These are phyloP conservation scores for Aphrophora alni DNA, from an alignment of 2,888 invertebrate genomes.

Conservation along the genomic window DNA sequence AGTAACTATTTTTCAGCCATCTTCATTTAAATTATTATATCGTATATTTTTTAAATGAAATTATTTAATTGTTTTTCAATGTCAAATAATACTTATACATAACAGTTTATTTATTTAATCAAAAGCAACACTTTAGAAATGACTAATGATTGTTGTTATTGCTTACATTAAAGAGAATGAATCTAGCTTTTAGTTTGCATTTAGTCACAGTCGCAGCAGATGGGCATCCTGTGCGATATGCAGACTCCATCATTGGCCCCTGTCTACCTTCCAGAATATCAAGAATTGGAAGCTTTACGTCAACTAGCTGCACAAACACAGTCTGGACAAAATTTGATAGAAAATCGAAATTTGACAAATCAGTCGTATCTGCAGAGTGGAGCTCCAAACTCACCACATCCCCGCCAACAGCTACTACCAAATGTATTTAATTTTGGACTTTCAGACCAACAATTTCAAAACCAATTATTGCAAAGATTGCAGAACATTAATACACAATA, in stretches of 20 bases:
- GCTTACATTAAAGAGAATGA: background rate
- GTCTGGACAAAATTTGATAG: slow-evolving; percentile 29
- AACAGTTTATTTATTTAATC: no score
- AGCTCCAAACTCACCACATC: slow-evolving; percentile 33
- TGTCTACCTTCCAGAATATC: slow-evolving; percentile 53
- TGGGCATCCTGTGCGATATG: slow-evolving; percentile 30
- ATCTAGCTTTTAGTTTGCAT: background rate
- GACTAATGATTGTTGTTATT: background rate
- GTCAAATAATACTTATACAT: no score
- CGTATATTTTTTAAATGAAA: no score
- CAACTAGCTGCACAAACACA: slow-evolving; percentile 41
- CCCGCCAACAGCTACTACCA: slow-evolving; percentile 35
- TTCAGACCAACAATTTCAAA: slow-evolving; percentile 58
- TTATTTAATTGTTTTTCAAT: no score
- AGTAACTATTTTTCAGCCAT: no score
- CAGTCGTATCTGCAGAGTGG: slow-evolving; percentile 36
- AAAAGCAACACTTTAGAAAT: background rate
- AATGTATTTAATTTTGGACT: slow-evolving; percentile 48
- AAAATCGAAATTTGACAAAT: slow-evolving; percentile 34
- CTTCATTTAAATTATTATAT: no score
- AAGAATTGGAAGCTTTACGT: slow-evolving; percentile 52
- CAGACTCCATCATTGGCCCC: slow-evolving; percentile 48
- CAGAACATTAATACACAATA: slow-evolving; percentile 57
- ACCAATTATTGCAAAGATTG: slow-evolving; percentile 62
- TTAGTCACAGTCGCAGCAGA: slow-evolving; percentile 16